Conservation (phyloP, 2,888 invertebrate genomes). For the Pristionchus entomophagus region DNA sequence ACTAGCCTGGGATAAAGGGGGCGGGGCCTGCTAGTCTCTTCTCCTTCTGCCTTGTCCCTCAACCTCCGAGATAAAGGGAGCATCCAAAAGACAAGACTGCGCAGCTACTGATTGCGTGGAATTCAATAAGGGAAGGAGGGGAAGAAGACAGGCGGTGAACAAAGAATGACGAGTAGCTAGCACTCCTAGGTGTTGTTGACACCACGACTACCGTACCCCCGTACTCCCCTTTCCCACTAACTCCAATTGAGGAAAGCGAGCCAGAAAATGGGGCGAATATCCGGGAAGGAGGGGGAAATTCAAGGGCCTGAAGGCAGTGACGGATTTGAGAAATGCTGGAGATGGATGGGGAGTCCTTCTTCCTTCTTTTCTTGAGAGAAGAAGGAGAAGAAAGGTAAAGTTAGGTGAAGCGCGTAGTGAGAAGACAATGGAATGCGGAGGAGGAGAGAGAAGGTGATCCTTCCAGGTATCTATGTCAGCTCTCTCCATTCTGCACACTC, state of each 20-base stretch:
- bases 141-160: not conserved
- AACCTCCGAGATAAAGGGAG: not conserved
- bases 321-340: not conserved
- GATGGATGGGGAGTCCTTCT: not conserved
- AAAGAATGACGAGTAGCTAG: not conserved
- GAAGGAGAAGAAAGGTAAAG: not conserved
- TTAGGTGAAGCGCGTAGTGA: not conserved
- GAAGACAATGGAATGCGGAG: constrained; percentile 28
- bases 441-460: not conserved
- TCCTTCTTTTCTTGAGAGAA: not conserved
- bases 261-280: constrained; percentile 25
- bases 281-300: not conserved
- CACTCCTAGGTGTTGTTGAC: not conserved
- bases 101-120: constrained; percentile 29
- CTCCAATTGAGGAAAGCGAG: not conserved
- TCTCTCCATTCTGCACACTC: too few relatives aligned
- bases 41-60: not conserved
- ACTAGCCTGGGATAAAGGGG: not conserved
- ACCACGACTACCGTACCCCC: not conserved
- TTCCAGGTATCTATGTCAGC: too few relatives aligned
- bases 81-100: not conserved
- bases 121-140: constrained; percentile 9
- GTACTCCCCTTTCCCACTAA: not conserved
- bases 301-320: not conserved
- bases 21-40: not conserved